Evolutionary conservation across 2,888 invertebrate species (phyloP).

Genomic region (Dryobotodes eremita): DNA sequence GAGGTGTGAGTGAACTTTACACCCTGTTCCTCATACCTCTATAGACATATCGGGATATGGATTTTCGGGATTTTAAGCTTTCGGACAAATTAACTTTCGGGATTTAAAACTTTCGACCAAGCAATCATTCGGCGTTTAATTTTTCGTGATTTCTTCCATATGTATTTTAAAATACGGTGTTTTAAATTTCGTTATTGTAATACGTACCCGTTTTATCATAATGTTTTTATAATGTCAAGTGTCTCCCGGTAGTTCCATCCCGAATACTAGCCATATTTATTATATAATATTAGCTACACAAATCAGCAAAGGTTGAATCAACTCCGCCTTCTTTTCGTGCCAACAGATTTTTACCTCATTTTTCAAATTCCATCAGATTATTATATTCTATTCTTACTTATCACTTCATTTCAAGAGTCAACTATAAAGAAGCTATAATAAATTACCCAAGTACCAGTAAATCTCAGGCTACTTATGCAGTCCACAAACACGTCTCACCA

Average conservation of each 20-base stretch:
- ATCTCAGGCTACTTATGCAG: conserved; percentile 19
- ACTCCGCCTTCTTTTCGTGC: neutral
- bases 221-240: neutral
- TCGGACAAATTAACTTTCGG: too few species aligned
- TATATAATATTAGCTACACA: neutral
- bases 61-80: too few species aligned
- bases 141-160: too few species aligned
- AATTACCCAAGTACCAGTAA: neutral
- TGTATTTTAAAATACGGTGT: too few species aligned
- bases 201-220: too few species aligned
- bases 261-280: neutral
- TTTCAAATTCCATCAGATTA: neutral
- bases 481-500: conserved; percentile 4
- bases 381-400: neutral
- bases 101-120: too few species aligned
- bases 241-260: neutral
- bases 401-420: neutral
- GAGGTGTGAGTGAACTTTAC: too few species aligned
- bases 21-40: too few species aligned
- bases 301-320: neutral
- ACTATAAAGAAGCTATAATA: neutral
- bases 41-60: too few species aligned
- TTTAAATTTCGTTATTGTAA: too few species aligned
- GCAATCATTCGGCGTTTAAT: too few species aligned
- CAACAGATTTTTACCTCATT: neutral